phyloP scores from a whole-genome alignment of 2,888 invertebrate genomes.

The Nesidiocoris tenuis region DNA sequence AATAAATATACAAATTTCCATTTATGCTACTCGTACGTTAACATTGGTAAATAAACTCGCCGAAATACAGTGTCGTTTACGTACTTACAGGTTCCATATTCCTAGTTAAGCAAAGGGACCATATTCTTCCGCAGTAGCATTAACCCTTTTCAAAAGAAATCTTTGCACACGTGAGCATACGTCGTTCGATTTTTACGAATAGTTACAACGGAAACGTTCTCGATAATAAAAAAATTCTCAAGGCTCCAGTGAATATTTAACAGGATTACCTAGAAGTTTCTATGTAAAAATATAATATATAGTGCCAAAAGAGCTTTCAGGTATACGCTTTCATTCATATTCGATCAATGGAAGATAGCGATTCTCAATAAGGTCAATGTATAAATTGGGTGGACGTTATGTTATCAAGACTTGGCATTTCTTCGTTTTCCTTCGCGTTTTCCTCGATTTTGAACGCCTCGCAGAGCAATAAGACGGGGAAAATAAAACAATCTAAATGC shows the following conservation, averaged over 20 bases:
- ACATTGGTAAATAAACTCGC: too few species aligned
- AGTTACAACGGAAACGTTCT: background rate
- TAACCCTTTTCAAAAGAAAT: too few species aligned
- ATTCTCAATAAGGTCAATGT: conserved; percentile 34
- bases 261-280: background rate
- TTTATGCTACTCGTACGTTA: too few species aligned
- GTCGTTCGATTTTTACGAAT: too few species aligned
- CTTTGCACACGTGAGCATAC: background rate
- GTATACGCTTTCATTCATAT: conserved; percentile 27
- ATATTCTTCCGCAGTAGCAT: too few species aligned
- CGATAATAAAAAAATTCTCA: background rate
- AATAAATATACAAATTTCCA: too few species aligned
- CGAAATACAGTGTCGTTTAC: too few species aligned
- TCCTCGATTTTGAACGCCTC: background rate
- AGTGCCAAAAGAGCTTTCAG: conserved; percentile 29
- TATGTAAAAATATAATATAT: conserved; percentile 14
- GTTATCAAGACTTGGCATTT: background rate
- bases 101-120: too few species aligned
- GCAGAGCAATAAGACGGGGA: background rate
- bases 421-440: background rate
- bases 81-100: too few species aligned
- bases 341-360: conserved; percentile 30
- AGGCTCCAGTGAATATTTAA: background rate
- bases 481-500: conserved; percentile 9
- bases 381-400: conserved; percentile 17